phyloP scores from a whole-genome alignment of 2,113 vertebrate genomes.

The Anolis carolinensis region DNA sequence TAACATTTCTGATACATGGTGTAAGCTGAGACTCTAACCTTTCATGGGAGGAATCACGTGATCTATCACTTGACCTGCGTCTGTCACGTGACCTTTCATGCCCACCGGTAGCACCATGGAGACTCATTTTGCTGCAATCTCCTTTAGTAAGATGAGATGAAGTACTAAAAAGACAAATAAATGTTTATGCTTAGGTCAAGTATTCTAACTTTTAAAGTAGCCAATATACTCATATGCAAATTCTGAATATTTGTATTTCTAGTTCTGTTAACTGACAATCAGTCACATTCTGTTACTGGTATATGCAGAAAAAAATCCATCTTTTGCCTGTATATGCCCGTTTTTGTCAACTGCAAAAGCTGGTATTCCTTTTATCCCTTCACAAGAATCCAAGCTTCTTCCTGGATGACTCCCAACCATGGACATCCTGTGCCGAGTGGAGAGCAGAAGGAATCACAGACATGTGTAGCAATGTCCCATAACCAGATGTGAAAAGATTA shows the following conservation, averaged over 20 bases:
- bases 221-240: not conserved
- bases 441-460: too few relatives aligned
- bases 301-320: too few relatives aligned
- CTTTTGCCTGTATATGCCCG: too few relatives aligned
- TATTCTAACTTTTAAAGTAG: not conserved
- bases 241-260: not conserved
- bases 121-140: constrained; percentile 89
- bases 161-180: constrained; percentile 72
- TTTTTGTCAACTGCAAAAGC: too few relatives aligned
- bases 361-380: too few relatives aligned
- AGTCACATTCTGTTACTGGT: too few relatives aligned
- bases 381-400: too few relatives aligned
- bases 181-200: not conserved
- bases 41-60: constrained; percentile 96
- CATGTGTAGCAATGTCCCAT: too few relatives aligned
- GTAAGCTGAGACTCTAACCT: constrained; percentile 94
- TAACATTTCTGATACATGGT: constrained; percentile 97
- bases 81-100: constrained; percentile 93
- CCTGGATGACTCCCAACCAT: too few relatives aligned
- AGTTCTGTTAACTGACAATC: not conserved
- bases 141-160: constrained; percentile 82
- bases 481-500: too few relatives aligned
- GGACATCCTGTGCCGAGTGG: too few relatives aligned
- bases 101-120: constrained; percentile 90
- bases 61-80: constrained; percentile 94